These are phyloP conservation scores for Anoplius nigerrimus DNA, from an alignment of 2,888 invertebrate genomes.

Conservation along the genomic window DNA sequence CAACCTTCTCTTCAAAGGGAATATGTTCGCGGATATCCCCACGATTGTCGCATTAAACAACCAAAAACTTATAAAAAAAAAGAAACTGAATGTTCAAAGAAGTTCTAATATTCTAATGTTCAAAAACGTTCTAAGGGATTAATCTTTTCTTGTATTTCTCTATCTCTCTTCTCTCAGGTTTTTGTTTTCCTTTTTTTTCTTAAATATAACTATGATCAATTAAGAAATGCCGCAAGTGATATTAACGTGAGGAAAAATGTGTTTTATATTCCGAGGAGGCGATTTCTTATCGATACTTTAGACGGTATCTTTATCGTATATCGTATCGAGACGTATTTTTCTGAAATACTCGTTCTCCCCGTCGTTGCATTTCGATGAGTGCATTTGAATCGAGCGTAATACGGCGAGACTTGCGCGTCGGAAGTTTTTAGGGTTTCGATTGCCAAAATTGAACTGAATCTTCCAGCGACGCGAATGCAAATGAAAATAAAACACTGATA, in stretches of 20 bases:
- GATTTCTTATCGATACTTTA: conserved; percentile 21
- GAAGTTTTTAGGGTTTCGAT: too few relatives aligned
- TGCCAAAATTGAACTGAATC: too few relatives aligned
- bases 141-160: neutral
- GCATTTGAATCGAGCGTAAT: conserved; percentile 35
- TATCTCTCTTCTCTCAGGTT: neutral
- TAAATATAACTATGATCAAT: neutral
- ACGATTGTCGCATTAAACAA: neutral
- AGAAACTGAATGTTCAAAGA: too few relatives aligned
- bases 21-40: too few relatives aligned
- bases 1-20: too few relatives aligned
- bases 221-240: neutral
- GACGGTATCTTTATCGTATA: conserved; percentile 25
- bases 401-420: neutral
- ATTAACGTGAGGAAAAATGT: neutral
- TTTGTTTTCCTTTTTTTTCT: neutral
- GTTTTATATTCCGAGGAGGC: conserved; percentile 2
- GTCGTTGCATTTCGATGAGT: conserved; percentile 30
- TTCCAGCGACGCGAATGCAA: too few relatives aligned
- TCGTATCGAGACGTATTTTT: conserved; percentile 15
- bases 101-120: too few relatives aligned
- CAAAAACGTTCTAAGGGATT: too few relatives aligned
- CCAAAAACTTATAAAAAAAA: too few relatives aligned
- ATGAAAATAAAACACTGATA: too few relatives aligned
- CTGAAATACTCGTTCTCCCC: conserved; percentile 12